Conservation (phyloP, 2,797 vertebrate genomes). For the Parauchenoglanis punctatus region DNA sequence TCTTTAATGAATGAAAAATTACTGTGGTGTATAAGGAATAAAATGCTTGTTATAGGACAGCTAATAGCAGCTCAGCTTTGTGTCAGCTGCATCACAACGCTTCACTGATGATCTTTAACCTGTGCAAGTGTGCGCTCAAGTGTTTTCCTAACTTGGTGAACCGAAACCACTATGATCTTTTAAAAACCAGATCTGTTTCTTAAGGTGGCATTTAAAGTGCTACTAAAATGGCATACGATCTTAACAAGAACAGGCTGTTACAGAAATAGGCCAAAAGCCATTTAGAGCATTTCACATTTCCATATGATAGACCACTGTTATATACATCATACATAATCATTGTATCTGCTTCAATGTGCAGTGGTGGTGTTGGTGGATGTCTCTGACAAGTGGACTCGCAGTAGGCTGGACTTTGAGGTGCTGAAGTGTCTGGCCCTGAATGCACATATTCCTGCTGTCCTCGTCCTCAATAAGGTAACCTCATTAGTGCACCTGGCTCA, state of each 20-base stretch:
- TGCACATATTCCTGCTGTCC: conserved; percentile 81
- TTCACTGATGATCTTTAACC: neutral
- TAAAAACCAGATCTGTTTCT: neutral
- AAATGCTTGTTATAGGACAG: neutral
- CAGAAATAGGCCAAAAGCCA: neutral
- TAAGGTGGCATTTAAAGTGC: neutral
- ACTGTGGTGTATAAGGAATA: neutral
- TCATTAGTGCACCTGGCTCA: conserved; percentile 4
- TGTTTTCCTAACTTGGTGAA: neutral
- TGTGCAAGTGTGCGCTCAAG: neutral
- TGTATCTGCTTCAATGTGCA: conserved; percentile 58
- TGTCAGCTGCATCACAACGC: neutral
- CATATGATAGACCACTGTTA: neutral
- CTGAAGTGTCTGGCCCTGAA: conserved; percentile 81
- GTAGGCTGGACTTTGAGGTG: conserved; percentile 80
- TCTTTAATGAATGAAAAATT: neutral
- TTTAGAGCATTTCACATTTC: neutral
- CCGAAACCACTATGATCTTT: neutral
- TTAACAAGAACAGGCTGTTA: neutral
- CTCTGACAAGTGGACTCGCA: conserved; percentile 84
- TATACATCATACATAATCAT: neutral
- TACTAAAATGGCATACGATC: neutral
- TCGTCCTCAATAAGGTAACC: conserved; percentile 92
- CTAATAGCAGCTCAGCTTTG: neutral
- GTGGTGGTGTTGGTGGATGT: conserved; percentile 90